These are phyloP conservation scores for Platichthys stellatus DNA, from an alignment of 2,113 vertebrate genomes.

Conservation along the genomic window DNA sequence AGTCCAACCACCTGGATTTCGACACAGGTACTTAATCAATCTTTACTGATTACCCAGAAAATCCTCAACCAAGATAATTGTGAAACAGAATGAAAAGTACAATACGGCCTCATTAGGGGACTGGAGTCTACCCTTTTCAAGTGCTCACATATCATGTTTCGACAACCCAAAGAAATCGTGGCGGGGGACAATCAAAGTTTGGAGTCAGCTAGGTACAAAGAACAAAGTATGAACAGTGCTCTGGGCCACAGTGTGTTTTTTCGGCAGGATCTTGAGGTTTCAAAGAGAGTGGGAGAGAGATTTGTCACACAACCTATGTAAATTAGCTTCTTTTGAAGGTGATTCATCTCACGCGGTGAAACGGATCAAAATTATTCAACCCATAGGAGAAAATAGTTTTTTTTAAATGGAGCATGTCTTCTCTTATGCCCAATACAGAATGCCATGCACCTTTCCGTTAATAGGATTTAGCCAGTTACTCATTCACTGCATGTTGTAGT, in stretches of 20 bases:
- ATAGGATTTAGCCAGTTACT: constrained; percentile 18
- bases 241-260: constrained; percentile 18
- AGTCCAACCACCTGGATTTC: constrained; percentile 22
- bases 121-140: not conserved
- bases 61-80: constrained; percentile 50
- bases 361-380: constrained; percentile 43
- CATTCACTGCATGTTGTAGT: constrained; percentile 22
- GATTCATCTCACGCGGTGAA: constrained; percentile 34
- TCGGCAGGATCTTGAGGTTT: constrained; percentile 13
- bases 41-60: constrained; percentile 18
- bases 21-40: constrained; percentile 30
- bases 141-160: constrained; percentile 50
- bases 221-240: constrained; percentile 35
- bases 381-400: constrained; percentile 20
- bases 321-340: constrained; percentile 46
- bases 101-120: constrained; percentile 45
- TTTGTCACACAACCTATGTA: constrained; percentile 31
- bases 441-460: not conserved
- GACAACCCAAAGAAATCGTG: constrained; percentile 53
- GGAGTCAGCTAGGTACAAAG: constrained; percentile 32
- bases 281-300: constrained; percentile 21
- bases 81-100: constrained; percentile 41
- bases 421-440: not conserved
- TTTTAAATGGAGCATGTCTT: constrained; percentile 27
- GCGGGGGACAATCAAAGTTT: constrained; percentile 44